These are phyloP conservation scores for Polyodon spathula DNA, from an alignment of 2,113 vertebrate species.

Conservation along the genomic window DNA sequence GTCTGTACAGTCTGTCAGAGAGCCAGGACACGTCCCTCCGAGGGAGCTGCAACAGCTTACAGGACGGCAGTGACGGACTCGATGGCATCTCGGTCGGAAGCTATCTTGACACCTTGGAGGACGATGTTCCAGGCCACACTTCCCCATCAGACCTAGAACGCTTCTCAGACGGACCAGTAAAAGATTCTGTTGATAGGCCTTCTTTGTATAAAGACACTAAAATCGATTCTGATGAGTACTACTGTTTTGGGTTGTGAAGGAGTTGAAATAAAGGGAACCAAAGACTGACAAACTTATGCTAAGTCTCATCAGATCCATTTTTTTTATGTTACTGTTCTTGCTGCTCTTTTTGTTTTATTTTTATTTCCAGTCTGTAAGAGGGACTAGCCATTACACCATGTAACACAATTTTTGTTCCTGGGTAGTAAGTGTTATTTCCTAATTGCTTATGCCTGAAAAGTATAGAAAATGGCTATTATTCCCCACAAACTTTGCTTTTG, in stretches of 20 bases:
- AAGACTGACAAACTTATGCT: too few relatives aligned
- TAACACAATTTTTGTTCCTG: too few relatives aligned
- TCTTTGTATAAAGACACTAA: conserved; percentile 56
- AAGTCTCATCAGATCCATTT: too few relatives aligned
- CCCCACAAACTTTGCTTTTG: too few relatives aligned
- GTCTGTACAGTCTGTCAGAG: conserved; percentile 82
- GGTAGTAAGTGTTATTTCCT: too few relatives aligned
- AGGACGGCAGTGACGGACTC: conserved; percentile 71
- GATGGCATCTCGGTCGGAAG: conserved; percentile 88
- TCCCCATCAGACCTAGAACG: conserved; percentile 73
- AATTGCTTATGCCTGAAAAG: too few relatives aligned
- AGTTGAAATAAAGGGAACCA: too few relatives aligned
- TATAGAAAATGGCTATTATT: too few relatives aligned
- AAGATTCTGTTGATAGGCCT: conserved; percentile 50
- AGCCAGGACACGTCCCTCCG: conserved; percentile 74
- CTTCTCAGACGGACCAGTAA: conserved; percentile 62
- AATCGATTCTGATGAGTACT: conserved; percentile 83
- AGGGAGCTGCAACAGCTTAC: conserved; percentile 77
- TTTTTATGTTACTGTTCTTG: too few relatives aligned
- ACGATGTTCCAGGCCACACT: conserved; percentile 69
- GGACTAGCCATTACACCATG: too few relatives aligned
- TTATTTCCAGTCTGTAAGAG: too few relatives aligned
- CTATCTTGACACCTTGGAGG: conserved; percentile 87
- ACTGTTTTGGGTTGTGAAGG: conserved; percentile 75
- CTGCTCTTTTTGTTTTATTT: too few relatives aligned